phyloP scores from a whole-genome alignment of 2,888 invertebrate species.

The Drosophila anomalata region DNA sequence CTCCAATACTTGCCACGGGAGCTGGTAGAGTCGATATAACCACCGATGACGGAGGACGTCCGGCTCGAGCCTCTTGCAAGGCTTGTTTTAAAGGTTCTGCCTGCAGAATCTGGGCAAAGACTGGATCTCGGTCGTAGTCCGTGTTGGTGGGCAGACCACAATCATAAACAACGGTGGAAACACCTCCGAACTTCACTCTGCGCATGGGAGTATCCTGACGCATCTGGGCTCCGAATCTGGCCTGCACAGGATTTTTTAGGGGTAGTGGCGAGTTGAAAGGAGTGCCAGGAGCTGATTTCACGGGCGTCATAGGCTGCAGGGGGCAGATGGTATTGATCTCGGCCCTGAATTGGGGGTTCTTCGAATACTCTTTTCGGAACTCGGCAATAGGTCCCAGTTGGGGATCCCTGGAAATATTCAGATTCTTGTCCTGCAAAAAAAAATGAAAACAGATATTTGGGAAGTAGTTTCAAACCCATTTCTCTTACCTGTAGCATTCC shows the following conservation, averaged over 20 bases:
- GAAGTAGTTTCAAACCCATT: background rate
- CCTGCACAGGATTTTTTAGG: slow-evolving; percentile 73
- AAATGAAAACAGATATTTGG: background rate
- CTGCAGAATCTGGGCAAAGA: slow-evolving; percentile 81
- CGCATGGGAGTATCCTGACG: slow-evolving; percentile 83
- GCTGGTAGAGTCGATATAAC: slow-evolving; percentile 48
- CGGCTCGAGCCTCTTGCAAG: slow-evolving; percentile 60
- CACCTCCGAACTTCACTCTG: slow-evolving; percentile 81
- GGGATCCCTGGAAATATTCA: slow-evolving; percentile 85
- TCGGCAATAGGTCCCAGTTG: slow-evolving; percentile 86
- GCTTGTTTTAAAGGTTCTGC: slow-evolving; percentile 80
- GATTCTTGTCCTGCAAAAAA: slow-evolving; percentile 84
- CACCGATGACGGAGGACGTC: slow-evolving; percentile 45
- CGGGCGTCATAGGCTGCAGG: slow-evolving; percentile 37
- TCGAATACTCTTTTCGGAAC: slow-evolving; percentile 86
- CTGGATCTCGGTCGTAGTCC: slow-evolving; percentile 81
- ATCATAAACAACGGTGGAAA: slow-evolving; percentile 76
- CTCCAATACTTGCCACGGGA: slow-evolving; percentile 80
- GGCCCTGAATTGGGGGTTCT: slow-evolving; percentile 85
- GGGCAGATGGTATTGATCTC: slow-evolving; percentile 85
- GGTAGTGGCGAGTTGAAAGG: slow-evolving; percentile 82
- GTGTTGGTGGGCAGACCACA: slow-evolving; percentile 80
- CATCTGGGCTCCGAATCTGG: slow-evolving; percentile 78
- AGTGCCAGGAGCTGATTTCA: slow-evolving; percentile 50
- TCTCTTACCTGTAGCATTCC: slow-evolving; percentile 85